Conservation (phyloP, 2,888 invertebrate genomes). For the Luperina testacea region DNA sequence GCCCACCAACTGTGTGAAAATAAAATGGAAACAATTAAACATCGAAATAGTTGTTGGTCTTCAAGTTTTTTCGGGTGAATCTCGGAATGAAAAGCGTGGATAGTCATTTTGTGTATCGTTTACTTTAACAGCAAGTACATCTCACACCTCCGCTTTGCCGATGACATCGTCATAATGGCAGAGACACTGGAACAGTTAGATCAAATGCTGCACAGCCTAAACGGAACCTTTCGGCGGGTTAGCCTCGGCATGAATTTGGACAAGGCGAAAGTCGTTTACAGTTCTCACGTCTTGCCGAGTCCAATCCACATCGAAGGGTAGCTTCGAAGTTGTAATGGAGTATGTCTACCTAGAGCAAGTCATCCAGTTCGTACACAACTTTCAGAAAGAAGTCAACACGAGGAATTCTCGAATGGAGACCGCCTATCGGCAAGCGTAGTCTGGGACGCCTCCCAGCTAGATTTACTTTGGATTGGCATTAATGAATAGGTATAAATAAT, state of each 20-base stretch:
- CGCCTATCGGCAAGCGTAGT: not conserved
- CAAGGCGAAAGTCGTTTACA: not conserved
- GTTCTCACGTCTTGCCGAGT: not conserved
- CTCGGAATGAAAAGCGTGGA: conserved; percentile 52
- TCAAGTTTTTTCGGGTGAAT: conserved; percentile 28
- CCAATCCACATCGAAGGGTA: not conserved
- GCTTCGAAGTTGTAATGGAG: not conserved
- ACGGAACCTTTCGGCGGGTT: not conserved
- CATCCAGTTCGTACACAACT: not conserved
- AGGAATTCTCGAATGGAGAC: not conserved
- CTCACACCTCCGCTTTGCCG: not conserved
- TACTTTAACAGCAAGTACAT: not conserved
- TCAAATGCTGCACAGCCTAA: not conserved
- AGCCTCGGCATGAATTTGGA: not conserved
- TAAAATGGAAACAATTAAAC: conserved; percentile 82
- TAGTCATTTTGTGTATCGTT: not conserved
- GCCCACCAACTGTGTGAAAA: conserved; percentile 81
- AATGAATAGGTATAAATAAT: not conserved
- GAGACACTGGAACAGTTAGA: not conserved
- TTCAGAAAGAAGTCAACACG: not conserved
- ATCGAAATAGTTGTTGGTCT: conserved; percentile 52
- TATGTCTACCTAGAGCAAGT: not conserved
- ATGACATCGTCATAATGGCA: not conserved
- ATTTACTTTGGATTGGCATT: not conserved
- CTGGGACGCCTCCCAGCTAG: not conserved